Base-by-base conservation (phyloP, 2,113 vertebrate species). In the Marmota monax region DNA sequence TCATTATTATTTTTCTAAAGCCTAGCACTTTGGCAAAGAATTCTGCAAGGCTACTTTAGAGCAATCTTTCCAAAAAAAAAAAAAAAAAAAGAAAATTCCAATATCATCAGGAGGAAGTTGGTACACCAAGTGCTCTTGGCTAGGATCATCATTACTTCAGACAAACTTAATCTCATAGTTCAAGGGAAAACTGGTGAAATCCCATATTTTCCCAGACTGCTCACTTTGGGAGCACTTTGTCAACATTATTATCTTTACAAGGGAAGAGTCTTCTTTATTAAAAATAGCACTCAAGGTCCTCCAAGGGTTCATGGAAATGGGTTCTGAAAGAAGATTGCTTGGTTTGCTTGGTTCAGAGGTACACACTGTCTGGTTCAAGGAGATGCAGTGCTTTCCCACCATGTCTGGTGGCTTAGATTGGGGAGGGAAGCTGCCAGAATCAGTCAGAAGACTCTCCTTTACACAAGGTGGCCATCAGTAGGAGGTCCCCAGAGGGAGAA, bases 21-120 rank as follows among this genome's bases (percentile, higher is more conserved):
- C n/a, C 67, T 48, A 48, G n/a, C 25, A 25, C 86, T 92, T 97
- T 92, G 94, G 77, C 92, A 92, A 97, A 98, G 92, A 1, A 14
- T 95, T 97, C 97, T 80, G 23, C 42, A 84, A 88, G 94, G 73
- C 97, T 97, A 90, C 89, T 96, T 98, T 93, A 92, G 90, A 96
- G 95, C 94, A 98, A 42, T 88, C 70, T 90, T 98, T 27, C 86
- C 85, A 97, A 97, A 82, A 92, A 76, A 78, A 97, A 39, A 94
- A 69, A 69, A 42, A 45, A 45, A 45, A 8, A 82, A 92, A 78
- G 80, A 97, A 95, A 70, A 70, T 70, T 97, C 91, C 92, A 42
- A 80, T 78, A 1, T 96, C 95, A 93, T 89, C 93, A 92, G 88
- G 87, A 92, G 95, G 97, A 98, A 90, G 88, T 84, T 92, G 88